Conservation (phyloP, 2,797 vertebrate genomes). For the Scolopax rusticola region DNA sequence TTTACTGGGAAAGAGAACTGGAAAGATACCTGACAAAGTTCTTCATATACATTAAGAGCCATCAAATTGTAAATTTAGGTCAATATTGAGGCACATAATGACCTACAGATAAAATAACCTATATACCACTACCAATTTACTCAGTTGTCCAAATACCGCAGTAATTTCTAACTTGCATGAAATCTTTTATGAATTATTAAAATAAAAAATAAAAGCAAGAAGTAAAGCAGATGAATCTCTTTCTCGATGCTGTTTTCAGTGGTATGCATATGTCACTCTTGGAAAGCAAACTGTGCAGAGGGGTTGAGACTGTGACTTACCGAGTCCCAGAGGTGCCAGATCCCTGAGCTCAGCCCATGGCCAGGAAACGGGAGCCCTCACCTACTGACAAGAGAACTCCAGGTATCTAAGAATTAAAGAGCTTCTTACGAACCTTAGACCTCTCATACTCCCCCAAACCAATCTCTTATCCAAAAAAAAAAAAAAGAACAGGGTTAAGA, state of each 20-base stretch:
- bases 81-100: background rate
- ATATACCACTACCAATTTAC: background rate
- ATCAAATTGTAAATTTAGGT: background rate
- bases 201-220: background rate
- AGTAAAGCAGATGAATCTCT: background rate
- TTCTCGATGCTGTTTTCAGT: background rate
- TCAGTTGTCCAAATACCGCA: background rate
- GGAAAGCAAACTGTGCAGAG: background rate
- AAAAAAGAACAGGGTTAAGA: background rate
- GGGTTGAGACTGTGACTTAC: background rate
- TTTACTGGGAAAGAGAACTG: conserved; percentile 39
- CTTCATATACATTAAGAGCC: conserved; percentile 47
- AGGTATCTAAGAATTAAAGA: background rate
- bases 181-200: background rate
- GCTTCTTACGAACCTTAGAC: background rate
- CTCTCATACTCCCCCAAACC: background rate
- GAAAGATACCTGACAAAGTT: conserved; percentile 7
- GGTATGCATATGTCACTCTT: accelerated
- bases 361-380: accelerated
- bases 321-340: accelerated
- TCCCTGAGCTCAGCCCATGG: accelerated
- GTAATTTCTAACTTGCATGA: background rate
- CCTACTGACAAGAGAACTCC: background rate
- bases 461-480: background rate
- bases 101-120: background rate